Conservation (phyloP, 2,888 invertebrate species). For the Eupithecia exiguata region DNA sequence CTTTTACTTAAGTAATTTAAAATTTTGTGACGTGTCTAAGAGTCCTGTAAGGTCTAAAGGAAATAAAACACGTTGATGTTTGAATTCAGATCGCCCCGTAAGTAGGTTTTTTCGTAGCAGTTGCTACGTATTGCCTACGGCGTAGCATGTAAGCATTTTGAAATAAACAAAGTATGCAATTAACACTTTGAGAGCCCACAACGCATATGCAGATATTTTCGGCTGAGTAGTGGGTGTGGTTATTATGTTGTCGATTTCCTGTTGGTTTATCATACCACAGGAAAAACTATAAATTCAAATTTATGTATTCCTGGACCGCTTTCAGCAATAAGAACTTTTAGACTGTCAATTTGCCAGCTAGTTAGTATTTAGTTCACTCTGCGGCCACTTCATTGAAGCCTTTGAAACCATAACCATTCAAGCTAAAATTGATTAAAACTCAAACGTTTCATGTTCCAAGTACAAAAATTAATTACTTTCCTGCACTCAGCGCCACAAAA, state of each 20-base stretch:
- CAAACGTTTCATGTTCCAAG: conserved; percentile 9
- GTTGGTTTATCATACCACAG: neutral
- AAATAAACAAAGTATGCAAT: neutral
- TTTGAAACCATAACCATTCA: conserved; percentile 19
- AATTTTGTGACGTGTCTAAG: too few species aligned
- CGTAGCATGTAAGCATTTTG: neutral
- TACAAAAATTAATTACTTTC: conserved; percentile 31
- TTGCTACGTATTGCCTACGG: neutral
- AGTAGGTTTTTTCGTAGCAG: neutral
- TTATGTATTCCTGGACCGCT: neutral
- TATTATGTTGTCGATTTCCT: neutral
- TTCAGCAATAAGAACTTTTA: neutral
- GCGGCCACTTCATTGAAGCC: neutral
- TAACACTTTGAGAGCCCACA: too few species aligned
- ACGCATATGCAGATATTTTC: too few species aligned
- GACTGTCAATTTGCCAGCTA: neutral
- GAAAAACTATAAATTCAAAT: neutral
- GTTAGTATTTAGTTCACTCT: neutral
- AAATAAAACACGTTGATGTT: too few species aligned
- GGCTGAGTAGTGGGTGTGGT: too few species aligned
- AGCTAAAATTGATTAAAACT: conserved; percentile 8
- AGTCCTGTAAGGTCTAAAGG: too few species aligned
- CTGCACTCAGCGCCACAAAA: conserved; percentile 3
- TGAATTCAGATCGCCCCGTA: too few species aligned
- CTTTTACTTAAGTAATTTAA: too few species aligned